phyloP scores from a whole-genome alignment of 2,113 vertebrate species.

The Zosterops hypoxanthus region DNA sequence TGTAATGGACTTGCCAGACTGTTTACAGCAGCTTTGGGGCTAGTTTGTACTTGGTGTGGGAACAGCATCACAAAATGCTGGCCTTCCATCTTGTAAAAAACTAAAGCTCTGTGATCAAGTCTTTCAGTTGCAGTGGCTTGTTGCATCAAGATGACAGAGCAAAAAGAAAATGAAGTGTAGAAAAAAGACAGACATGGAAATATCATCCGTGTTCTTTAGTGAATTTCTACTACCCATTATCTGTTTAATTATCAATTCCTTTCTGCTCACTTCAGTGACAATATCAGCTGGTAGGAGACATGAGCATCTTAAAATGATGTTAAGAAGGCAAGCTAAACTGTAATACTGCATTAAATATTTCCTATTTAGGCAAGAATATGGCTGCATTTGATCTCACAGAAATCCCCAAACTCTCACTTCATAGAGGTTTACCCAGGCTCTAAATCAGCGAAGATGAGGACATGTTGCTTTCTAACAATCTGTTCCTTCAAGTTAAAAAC shows the following conservation, averaged over 20 bases:
- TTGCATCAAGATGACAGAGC: not conserved
- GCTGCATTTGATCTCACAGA: not conserved
- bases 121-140: not conserved
- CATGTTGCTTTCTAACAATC: slow-evolving; percentile 27
- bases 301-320: not conserved
- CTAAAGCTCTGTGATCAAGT: not conserved
- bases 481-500: slow-evolving; percentile 45
- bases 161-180: not conserved
- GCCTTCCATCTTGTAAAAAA: not conserved
- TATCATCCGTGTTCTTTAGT: not conserved
- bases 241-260: not conserved
- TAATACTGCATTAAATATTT: not conserved
- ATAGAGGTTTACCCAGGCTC: not conserved
- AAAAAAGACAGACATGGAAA: not conserved
- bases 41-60: not conserved
- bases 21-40: slow-evolving; percentile 19
- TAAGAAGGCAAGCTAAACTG: not conserved
- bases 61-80: not conserved
- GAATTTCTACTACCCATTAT: not conserved
- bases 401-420: slow-evolving; percentile 30
- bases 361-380: not conserved
- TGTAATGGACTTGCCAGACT: not conserved
- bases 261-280: not conserved
- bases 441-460: slow-evolving; percentile 33
- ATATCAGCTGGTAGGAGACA: not conserved